A percentile compares a stretch with the other conserved stretches of the same genome.
Conservation (phyloP, 2,888 invertebrate species). For the Ecdyonurus torrentis region DNA sequence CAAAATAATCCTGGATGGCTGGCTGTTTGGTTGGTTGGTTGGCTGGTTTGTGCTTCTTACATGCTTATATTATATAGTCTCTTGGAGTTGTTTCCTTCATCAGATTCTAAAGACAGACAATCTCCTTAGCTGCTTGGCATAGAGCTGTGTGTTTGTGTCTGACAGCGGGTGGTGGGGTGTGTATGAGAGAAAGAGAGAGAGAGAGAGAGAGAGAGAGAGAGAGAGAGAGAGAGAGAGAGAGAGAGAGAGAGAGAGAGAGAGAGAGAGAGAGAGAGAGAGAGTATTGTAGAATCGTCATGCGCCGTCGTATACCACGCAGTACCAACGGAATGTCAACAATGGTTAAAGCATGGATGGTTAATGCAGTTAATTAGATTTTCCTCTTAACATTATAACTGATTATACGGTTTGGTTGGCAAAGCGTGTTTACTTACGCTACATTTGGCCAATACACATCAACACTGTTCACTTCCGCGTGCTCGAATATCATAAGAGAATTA, state of each 20-base stretch:
- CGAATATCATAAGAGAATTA: neutral
- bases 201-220: neutral
- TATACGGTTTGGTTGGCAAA: conserved; percentile 3
- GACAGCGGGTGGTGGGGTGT: neutral
- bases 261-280: neutral
- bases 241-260: neutral
- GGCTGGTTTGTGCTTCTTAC: neutral
- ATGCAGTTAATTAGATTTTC: conserved; percentile 3
- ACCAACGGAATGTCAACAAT: conserved; percentile 2
- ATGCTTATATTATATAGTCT: no score
- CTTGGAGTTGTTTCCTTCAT: no score
- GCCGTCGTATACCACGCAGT: neutral
- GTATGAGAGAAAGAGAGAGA: neutral
- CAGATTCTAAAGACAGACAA: neutral
- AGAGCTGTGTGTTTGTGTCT: neutral
- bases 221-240: neutral
- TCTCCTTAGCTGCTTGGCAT: neutral
- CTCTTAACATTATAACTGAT: neutral
- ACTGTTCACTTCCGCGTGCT: neutral
- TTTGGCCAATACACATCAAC: neutral
- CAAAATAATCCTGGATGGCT: neutral
- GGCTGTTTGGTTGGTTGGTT: no score
- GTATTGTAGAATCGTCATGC: neutral
- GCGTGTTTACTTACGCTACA: conserved; percentile 1
- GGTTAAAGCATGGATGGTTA: conserved; percentile 2